Conservation (phyloP, 2,113 vertebrate species). For the Gorsachius goisagi region DNA sequence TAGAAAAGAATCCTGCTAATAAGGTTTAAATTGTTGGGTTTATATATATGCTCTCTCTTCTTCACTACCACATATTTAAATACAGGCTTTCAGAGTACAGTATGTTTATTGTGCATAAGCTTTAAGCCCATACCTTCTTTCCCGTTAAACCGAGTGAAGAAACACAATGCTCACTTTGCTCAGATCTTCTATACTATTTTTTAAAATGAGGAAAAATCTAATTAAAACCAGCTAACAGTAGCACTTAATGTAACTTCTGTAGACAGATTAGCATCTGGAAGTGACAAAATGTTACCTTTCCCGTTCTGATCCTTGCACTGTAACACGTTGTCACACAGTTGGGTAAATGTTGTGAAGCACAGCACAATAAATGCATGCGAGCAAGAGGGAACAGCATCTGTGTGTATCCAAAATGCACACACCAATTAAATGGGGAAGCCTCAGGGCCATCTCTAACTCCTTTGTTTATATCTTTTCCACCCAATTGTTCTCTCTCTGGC, state of each 20-base stretch:
- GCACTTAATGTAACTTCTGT: not conserved
- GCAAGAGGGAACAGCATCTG: not conserved
- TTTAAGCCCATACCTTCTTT: not conserved
- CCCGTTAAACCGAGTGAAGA: not conserved
- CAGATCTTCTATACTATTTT: not conserved
- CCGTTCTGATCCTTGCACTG: not conserved
- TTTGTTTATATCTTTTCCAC: conserved; percentile 38
- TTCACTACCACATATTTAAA: not conserved
- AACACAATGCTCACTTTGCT: not conserved
- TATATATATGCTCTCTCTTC: not conserved
- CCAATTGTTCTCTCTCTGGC: conserved; percentile 11
- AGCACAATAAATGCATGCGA: fast-evolving
- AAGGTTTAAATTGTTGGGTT: not conserved
- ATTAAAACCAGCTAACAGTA: not conserved
- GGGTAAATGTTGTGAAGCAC: not conserved
- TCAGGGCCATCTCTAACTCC: not conserved
- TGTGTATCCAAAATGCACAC: not conserved
- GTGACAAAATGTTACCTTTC: not conserved
- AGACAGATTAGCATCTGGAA: not conserved
- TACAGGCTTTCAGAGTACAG: not conserved
- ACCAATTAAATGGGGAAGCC: not conserved
- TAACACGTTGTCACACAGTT: not conserved
- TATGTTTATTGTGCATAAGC: not conserved
- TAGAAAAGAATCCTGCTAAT: not conserved
- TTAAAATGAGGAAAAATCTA: not conserved